These are phyloP conservation scores for Cyclina sinensis DNA, from an alignment of 1,140 invertebrate species.

Conservation along the genomic window DNA sequence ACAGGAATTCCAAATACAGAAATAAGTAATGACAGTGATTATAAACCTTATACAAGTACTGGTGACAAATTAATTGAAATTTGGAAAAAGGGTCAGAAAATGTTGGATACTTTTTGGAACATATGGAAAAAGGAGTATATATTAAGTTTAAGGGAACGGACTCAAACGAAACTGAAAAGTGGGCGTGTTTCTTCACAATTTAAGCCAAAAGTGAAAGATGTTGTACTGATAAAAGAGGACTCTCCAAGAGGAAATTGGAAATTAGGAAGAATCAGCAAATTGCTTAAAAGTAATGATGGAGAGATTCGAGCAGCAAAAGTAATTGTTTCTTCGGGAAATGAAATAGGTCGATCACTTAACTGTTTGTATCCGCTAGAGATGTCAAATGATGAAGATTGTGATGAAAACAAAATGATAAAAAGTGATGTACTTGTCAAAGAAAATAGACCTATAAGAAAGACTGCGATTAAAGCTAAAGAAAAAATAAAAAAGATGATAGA, in stretches of 20 bases:
- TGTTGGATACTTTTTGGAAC: conserved; percentile 8
- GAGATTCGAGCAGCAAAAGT: conserved; percentile 21
- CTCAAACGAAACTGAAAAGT: neutral
- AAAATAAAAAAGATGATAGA: too few relatives aligned
- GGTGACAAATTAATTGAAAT: neutral
- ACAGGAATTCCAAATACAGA: too few relatives aligned
- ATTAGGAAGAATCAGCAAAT: neutral
- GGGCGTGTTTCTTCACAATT: neutral
- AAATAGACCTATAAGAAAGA: too few relatives aligned
- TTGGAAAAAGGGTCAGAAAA: too few relatives aligned
- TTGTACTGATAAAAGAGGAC: conserved; percentile 19
- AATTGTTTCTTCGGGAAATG: neutral
- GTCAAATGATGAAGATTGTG: too few relatives aligned
- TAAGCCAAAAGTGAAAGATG: neutral
- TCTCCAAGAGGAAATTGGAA: conserved; percentile 16
- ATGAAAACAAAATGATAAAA: too few relatives aligned
- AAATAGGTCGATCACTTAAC: neutral
- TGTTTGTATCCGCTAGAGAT: conserved; percentile 2
- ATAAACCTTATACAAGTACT: conserved; percentile 34
- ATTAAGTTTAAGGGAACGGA: neutral
- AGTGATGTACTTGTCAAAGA: too few relatives aligned
- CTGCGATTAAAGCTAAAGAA: too few relatives aligned
- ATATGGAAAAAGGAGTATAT: conserved; percentile 39
- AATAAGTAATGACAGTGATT: neutral
- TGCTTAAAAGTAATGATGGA: conserved; percentile 21